Base-by-base conservation (phyloP, 2,888 invertebrate species). In the Idaea straminata region DNA sequence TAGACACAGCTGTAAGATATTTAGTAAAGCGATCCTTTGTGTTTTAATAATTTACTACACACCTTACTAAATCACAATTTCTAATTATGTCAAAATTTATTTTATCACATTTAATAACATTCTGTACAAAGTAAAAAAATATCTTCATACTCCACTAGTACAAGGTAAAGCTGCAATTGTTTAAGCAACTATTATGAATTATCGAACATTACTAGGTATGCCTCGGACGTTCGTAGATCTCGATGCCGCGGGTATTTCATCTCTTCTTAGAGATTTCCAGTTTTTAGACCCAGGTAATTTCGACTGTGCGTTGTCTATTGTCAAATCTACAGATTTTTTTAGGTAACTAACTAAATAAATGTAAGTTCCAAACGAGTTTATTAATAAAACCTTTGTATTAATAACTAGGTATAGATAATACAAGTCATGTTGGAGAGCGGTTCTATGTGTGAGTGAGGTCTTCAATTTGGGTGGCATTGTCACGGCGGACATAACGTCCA, bases 41-140 rank as follows among this genome's bases (percentile, higher is more conserved):
- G 77, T 77, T 80, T 79, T 83, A 79, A 77, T 82, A 82, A 83
- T 81, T 82, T 86, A 86, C 89, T 91, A 91, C 90, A 91, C 91
- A 89, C 91, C 83, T 89, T 88, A 88, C 88, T 91, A 89, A 91
- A 91, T 91, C 91, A 91, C 91, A 91, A 90, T 89, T 83, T 87
- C 88, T 91, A 91, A 88, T 89, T 88, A 89, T 90, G 85, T 91
- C 89, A 89, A 91, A 89, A 89, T 71, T 73, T 85, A 86, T 87
- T 87, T 89, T 92, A 92, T 92, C 92, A 92, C 92, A 92, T 91
- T 90, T 85, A 88, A 13, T 87, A 90, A 90, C 86, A 87, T 87
- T 88, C 83, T 92, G 91, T 92, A 92, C 91, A 92, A 87, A 87
- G 91, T 92, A 91, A 91, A 92, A 92, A 92, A 91, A 91, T 91